These are phyloP conservation scores for Erebia aethiops DNA, from an alignment of 2,888 invertebrate genomes.

Conservation along the genomic window DNA sequence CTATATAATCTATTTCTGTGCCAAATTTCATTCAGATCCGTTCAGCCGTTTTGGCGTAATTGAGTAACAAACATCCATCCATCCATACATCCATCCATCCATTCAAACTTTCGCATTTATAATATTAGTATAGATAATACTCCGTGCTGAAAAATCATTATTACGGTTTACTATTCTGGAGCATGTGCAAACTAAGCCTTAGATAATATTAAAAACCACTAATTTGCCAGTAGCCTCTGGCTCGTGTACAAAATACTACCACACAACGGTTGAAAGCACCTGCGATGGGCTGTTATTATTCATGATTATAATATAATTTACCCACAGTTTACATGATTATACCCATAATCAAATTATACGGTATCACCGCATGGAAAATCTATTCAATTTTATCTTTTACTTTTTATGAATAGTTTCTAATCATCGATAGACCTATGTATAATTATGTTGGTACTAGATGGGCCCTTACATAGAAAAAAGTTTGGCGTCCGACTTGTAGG, in stretches of 20 bases:
- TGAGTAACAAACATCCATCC: no score
- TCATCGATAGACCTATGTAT: no score
- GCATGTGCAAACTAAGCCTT: constrained; percentile 11
- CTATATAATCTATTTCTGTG: no score
- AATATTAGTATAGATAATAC: no score
- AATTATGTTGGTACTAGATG: no score
- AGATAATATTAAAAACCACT: constrained; percentile 47
- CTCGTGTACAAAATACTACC: constrained; percentile 48
- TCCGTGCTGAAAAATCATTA: no score
- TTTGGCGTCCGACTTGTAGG: no score
- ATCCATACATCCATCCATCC: no score
- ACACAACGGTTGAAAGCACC: constrained; percentile 46
- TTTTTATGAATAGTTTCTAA: background rate
- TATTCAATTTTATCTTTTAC: background rate
- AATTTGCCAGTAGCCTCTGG: constrained; percentile 58
- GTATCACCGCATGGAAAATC: constrained; percentile 10
- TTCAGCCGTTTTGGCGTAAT: no score
- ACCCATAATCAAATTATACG: constrained; percentile 18
- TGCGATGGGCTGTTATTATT: constrained; percentile 33
- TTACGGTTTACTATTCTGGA: background rate
- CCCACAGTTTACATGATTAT: constrained; percentile 23
- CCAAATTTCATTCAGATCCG: no score
- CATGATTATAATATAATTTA: constrained; percentile 34
- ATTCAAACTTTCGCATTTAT: no score
- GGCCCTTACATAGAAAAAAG: no score